A percentile compares a stretch with the other conserved stretches of the same genome.
These are phyloP conservation scores for Bombus cullumanus DNA, from an alignment of 1,140 invertebrate genomes.

Conservation along the genomic window DNA sequence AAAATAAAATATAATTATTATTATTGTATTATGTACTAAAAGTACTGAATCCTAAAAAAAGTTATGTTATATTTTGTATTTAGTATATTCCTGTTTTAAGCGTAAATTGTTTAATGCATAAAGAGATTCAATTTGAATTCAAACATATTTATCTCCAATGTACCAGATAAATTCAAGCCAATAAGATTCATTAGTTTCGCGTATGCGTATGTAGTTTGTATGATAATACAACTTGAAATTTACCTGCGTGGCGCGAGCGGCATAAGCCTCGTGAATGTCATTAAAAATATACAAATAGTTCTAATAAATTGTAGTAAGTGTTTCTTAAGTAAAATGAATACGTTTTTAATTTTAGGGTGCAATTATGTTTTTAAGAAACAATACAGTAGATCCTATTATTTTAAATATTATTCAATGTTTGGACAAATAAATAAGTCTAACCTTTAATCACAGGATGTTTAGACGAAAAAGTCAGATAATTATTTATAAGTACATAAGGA, in stretches of 20 bases:
- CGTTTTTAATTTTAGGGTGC: neutral
- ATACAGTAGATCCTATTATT: neutral
- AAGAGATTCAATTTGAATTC: constrained; percentile 21
- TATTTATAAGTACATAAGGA: neutral
- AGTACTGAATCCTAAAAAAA: neutral
- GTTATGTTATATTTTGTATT: neutral
- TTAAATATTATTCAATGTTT: constrained; percentile 6
- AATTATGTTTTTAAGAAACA: neutral
- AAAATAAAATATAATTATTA: neutral
- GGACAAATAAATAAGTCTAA: constrained; percentile 25
- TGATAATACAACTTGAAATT: neutral
- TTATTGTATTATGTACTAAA: neutral
- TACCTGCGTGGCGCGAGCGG: constrained; percentile 40
- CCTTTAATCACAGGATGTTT: neutral
- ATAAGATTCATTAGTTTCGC: neutral
- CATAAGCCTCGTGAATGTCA: constrained; percentile 41
- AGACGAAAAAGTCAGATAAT: neutral
- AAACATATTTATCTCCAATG: neutral
- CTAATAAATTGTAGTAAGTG: constrained; percentile 37
- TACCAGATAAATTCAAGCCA: constrained; percentile 18
- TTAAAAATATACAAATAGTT: constrained; percentile 27
- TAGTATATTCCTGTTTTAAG: neutral
- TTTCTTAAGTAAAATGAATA: neutral
- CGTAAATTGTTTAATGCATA: neutral
- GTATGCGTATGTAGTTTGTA: neutral